Evolutionary conservation across 2,888 invertebrate species (phyloP), one percentile per base, ranked within the genome.

Genomic region (Chrysomela aeneicollis): DNA sequence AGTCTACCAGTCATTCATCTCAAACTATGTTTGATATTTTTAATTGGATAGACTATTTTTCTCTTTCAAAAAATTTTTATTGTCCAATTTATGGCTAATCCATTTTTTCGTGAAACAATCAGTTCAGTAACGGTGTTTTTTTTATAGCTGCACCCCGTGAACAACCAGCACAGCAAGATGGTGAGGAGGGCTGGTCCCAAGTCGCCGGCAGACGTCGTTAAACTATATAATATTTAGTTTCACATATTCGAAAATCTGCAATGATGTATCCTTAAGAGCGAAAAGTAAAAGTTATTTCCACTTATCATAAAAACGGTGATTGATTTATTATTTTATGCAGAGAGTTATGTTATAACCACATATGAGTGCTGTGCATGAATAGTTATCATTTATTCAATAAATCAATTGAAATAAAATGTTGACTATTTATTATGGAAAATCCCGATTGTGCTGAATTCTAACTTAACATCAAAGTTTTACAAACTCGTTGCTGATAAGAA

Each of bases 151-250:
- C 75, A 12, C 15, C 42, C n/a, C 76, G 75, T 63, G 79, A 80
- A 55, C 65, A 70, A 58, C 66, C 72, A 58, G 70, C 74, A 19
- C 74, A 73, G 60, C 63, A 75, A 6, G 81, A 81, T 65, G 77
- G 73, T 42, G 80, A 79, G 54, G 81, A 80, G 51, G 82, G 80
- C n/a, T 77, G 79, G 78, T 79, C 77, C 66, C 77, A 78, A 70
- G 78, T 77, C 47, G 74, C 74, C 49, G 65, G 69, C 54, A 74
- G 77, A 58, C 80, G 81, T 64, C 78, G 78, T 69, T 78, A 71
- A 74, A 65, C 52, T 58, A 52, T 22, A 26, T 63, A n/a, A 17
- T 57, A 49, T 32, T 12, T 60, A 26, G 47, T 30, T 49, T 35
- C 32, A 42, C 12, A 12, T 35, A 15, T 42, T 42, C 3, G 15